phyloP scores from a whole-genome alignment of 2,113 vertebrate species.

The Phylloscopus trochiloides region DNA sequence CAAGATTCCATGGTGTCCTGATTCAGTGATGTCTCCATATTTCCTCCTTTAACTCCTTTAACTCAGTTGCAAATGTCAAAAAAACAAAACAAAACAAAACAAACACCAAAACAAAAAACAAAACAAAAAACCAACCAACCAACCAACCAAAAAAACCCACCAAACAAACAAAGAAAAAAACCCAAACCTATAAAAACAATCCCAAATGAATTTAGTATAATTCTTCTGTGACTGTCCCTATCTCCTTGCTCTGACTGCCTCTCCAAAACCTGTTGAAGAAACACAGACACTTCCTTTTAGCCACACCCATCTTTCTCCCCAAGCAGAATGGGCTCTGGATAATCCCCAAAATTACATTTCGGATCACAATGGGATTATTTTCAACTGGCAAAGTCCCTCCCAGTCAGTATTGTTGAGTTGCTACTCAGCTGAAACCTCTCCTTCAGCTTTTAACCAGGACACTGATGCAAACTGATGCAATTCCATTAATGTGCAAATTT shows the following conservation, averaged over 20 bases:
- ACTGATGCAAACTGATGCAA: not conserved
- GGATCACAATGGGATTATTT: not conserved
- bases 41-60: not conserved
- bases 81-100: too few species aligned
- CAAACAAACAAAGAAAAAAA: not conserved
- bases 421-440: not conserved
- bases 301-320: not conserved
- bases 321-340: not conserved
- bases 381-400: not conserved
- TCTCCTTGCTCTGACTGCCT: not conserved
- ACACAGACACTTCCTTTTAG: accelerated
- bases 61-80: not conserved
- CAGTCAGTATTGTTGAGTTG: not conserved
- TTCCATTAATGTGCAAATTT: not conserved
- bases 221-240: not conserved
- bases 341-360: not conserved
- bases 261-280: not conserved
- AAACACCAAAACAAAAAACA: too few species aligned
- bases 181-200: too few species aligned
- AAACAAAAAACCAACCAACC: too few species aligned
- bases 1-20: not conserved
- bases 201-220: not conserved
- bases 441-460: not conserved
- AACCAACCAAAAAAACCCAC: too few species aligned
- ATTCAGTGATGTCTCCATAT: not conserved